Conservation (phyloP, 1,140 invertebrate genomes). For the Bursaphelenchus mucronatus region DNA sequence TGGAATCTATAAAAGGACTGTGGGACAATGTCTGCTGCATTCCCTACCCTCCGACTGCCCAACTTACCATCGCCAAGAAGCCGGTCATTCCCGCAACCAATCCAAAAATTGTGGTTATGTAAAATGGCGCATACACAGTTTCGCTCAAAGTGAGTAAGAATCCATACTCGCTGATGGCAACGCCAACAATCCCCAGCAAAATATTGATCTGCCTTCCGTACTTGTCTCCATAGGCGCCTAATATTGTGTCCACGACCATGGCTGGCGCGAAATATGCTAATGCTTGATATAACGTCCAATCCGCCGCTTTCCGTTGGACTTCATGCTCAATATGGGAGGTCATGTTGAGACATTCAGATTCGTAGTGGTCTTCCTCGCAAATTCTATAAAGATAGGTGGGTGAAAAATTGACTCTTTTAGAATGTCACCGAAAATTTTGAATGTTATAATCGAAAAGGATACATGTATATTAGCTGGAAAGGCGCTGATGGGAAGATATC, state of each 20-base stretch:
- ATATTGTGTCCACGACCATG: constrained; percentile 36
- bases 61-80: constrained; percentile 36
- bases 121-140: constrained; percentile 36
- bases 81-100: constrained; percentile 35
- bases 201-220: constrained; percentile 40
- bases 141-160: constrained; percentile 37
- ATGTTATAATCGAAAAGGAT: no score
- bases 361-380: not conserved
- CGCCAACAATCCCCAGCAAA: constrained; percentile 35
- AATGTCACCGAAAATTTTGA: no score
- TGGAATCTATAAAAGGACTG: constrained; percentile 10
- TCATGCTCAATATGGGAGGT: constrained; percentile 21
- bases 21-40: not conserved
- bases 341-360: not conserved
- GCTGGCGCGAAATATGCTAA: constrained; percentile 42
- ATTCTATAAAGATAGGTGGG: not conserved
- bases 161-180: constrained; percentile 41
- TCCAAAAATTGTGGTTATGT: constrained; percentile 40
- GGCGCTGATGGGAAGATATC: no score
- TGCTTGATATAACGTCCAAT: constrained; percentile 40
- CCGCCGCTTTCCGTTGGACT: constrained; percentile 33
- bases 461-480: no score
- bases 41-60: not conserved
- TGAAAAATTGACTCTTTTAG: no score
- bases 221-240: constrained; percentile 41